Conservation (phyloP, 1,140 invertebrate genomes). For the Drosophila sp. region DNA sequence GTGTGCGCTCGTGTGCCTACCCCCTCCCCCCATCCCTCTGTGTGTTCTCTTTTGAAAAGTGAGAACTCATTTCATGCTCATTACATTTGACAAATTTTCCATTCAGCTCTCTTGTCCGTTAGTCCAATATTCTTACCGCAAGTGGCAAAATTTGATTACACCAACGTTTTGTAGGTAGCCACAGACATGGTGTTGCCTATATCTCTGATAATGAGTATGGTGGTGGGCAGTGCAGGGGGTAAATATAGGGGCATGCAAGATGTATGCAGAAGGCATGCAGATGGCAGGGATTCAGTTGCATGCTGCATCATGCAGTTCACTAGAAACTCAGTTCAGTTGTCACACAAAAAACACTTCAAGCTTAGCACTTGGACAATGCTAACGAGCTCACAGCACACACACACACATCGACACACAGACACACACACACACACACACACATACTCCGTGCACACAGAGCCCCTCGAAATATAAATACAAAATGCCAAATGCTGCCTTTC, state of each 20-base stretch:
- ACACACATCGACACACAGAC: slow-evolving; percentile 3
- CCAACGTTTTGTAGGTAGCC: slow-evolving; percentile 62
- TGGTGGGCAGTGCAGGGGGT: background rate
- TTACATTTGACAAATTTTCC: slow-evolving; percentile 29
- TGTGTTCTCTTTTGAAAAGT: background rate
- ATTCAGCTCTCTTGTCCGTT: background rate
- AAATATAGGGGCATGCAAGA: too few species aligned
- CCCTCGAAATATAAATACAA: slow-evolving; percentile 64
- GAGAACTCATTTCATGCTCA: slow-evolving; percentile 47
- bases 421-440: slow-evolving; percentile 9
- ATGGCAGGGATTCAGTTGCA: background rate
- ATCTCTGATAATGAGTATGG: slow-evolving; percentile 55
- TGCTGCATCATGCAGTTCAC: slow-evolving; percentile 46
- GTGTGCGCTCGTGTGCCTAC: background rate
- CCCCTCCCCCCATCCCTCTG: background rate
- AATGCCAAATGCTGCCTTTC: slow-evolving; percentile 41
- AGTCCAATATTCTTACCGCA: slow-evolving; percentile 34
- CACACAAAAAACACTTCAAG: slow-evolving; percentile 65
- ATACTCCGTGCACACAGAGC: background rate
- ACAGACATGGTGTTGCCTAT: slow-evolving; percentile 28
- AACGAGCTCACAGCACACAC: slow-evolving; percentile 55
- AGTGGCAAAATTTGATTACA: slow-evolving; percentile 76
- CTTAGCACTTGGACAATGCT: slow-evolving; percentile 69
- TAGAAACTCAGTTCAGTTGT: slow-evolving; percentile 47
- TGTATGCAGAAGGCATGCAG: background rate